These are phyloP conservation scores for Nomada goodeniana DNA, from an alignment of 2,888 invertebrate species.

Conservation along the genomic window DNA sequence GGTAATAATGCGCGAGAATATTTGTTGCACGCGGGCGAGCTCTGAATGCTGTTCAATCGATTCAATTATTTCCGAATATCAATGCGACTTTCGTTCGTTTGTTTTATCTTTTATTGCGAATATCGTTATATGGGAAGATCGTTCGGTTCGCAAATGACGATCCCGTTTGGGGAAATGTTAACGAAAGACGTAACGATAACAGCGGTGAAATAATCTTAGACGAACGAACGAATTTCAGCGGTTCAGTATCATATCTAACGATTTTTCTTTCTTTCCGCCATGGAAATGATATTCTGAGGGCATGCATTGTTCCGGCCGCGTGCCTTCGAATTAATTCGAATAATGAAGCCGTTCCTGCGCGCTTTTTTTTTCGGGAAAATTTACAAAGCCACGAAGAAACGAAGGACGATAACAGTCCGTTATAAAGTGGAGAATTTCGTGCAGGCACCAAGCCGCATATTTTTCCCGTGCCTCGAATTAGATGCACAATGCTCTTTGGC, in stretches of 20 bases:
- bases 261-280: no score
- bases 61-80: no score
- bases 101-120: no score
- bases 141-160: no score
- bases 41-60: no score
- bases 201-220: not conserved
- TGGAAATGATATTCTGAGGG: not conserved
- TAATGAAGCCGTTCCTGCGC: not conserved
- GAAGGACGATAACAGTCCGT: constrained; percentile 4
- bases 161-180: no score
- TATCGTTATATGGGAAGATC: no score
- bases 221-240: not conserved
- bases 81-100: no score
- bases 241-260: not conserved
- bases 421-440: constrained; percentile 41
- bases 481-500: constrained; percentile 39
- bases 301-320: not conserved
- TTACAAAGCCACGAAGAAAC: constrained; percentile 7
- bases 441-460: constrained; percentile 21
- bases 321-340: not conserved
- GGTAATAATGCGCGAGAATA: no score
- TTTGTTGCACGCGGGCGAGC: no score
- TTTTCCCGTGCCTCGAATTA: constrained; percentile 30
- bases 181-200: not conserved
- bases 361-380: constrained; percentile 20